Percentiles rank a stretch among this genome's conserved stretches.
phyloP scores from a whole-genome alignment of 1,140 invertebrate genomes.

The Drosophila murphyi region DNA sequence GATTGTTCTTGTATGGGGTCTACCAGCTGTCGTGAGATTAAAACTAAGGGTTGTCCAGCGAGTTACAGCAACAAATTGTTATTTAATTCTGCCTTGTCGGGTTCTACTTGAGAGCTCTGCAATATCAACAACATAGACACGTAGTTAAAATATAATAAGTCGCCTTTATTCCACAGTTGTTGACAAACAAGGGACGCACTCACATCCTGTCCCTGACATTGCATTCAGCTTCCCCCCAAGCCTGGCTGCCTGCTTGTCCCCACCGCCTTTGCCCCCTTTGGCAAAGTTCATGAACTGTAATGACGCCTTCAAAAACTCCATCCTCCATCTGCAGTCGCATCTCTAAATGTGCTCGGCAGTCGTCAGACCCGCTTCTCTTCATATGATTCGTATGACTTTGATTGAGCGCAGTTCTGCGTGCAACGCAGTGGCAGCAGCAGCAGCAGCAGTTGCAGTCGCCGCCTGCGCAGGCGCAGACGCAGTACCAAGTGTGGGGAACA shows the following conservation, averaged over 20 bases:
- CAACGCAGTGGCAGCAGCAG: slow-evolving; percentile 24
- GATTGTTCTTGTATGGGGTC: not conserved
- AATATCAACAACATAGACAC: slow-evolving; percentile 53
- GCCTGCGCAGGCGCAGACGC: slow-evolving; percentile 64
- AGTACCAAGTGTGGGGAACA: slow-evolving; percentile 21
- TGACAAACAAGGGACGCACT: slow-evolving; percentile 75
- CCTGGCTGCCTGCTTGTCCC: slow-evolving; percentile 6
- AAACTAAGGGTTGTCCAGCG: slow-evolving; percentile 9
- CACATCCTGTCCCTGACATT: slow-evolving; percentile 67
- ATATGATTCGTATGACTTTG: slow-evolving; percentile 58
- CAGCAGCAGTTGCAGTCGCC: not conserved
- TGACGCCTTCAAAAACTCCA: not conserved
- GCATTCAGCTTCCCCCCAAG: not conserved
- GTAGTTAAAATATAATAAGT: slow-evolving; percentile 73
- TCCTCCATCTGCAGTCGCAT: not conserved
- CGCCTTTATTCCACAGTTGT: slow-evolving; percentile 38
- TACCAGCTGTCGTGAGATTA: not conserved
- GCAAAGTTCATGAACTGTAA: slow-evolving; percentile 76
- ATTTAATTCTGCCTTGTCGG: slow-evolving; percentile 37
- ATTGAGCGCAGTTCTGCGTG: slow-evolving; percentile 76
- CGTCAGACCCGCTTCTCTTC: slow-evolving; percentile 48
- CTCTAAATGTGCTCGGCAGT: slow-evolving; percentile 19
- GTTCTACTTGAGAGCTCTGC: slow-evolving; percentile 19
- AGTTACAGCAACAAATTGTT: slow-evolving; percentile 41
- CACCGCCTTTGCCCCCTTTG: slow-evolving; percentile 24